phyloP scores from a whole-genome alignment of 1,140 invertebrate species.

The Papilio helenus region DNA sequence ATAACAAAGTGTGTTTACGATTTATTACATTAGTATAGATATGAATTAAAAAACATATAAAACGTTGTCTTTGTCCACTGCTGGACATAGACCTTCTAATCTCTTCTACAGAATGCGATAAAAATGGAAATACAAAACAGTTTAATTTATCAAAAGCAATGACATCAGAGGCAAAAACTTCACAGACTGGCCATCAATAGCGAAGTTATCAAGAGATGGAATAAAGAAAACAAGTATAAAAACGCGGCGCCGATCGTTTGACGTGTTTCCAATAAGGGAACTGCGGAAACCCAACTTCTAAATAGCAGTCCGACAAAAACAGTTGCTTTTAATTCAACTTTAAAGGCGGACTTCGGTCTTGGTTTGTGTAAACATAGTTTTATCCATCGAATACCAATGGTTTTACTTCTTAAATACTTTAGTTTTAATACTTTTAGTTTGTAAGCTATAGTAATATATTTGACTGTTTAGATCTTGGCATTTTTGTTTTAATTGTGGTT shows the following conservation, averaged over 20 bases:
- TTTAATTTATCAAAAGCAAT: conserved; percentile 13
- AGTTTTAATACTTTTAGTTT: background rate
- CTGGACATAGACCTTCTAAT: no score
- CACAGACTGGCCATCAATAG: conserved; percentile 16
- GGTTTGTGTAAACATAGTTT: conserved; percentile 26
- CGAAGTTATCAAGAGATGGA: conserved; percentile 18
- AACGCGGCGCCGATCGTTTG: conserved; percentile 26
- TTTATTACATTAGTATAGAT: no score
- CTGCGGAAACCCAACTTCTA: conserved; percentile 3
- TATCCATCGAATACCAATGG: conserved; percentile 12
- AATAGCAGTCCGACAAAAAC: conserved; percentile 34
- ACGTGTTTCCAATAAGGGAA: conserved; percentile 35
- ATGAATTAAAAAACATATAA: no score
- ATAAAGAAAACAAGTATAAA: conserved; percentile 21
- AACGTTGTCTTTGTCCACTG: no score
- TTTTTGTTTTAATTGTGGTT: background rate
- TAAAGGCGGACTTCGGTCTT: conserved; percentile 13
- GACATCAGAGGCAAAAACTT: background rate
- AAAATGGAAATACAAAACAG: background rate
- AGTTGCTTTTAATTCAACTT: conserved; percentile 26
- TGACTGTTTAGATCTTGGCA: background rate
- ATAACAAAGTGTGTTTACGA: no score
- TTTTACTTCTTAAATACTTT: background rate
- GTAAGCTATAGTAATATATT: background rate
- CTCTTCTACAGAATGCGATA: background rate